phyloP scores from a whole-genome alignment of 2,888 invertebrate genomes.

The Cepaea hortensis region DNA sequence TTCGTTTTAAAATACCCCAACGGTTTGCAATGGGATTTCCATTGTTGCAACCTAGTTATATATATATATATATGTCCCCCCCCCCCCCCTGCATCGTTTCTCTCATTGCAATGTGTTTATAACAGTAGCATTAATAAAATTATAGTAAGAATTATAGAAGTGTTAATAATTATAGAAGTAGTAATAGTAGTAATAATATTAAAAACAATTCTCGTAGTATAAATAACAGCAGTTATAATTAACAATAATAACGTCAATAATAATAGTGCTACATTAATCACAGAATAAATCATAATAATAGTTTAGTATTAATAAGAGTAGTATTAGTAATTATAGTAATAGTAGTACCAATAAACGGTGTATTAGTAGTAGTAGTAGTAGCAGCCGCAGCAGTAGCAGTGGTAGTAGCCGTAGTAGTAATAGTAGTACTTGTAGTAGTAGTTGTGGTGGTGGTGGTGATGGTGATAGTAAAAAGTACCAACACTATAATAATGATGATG shows the following conservation, averaged over 20 bases:
- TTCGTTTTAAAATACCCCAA: no score
- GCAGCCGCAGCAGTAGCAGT: constrained; percentile 4
- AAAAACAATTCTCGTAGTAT: not conserved
- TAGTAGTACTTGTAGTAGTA: constrained; percentile 24
- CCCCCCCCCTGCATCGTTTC: no score
- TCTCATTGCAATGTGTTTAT: no score
- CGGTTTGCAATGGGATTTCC: no score
- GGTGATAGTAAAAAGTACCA: constrained; percentile 14
- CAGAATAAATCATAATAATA: no score
- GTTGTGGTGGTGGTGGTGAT: constrained; percentile 13
- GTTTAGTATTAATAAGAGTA: not conserved
- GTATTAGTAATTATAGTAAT: not conserved
- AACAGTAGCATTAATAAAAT: no score
- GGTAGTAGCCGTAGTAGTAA: constrained; percentile 15
- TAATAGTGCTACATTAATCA: no score
- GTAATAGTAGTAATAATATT: not conserved
- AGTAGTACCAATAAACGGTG: not conserved
- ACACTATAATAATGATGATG: not conserved
- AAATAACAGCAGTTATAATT: not conserved
- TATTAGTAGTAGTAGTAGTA: constrained; percentile 9
- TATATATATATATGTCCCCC: no score
- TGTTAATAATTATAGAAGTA: not conserved
- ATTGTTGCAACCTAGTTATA: no score
- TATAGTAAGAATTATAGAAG: not conserved
- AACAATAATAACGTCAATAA: no score